Evolutionary conservation across 2,888 invertebrate genomes (phyloP).

Genomic region (Nephrocerus scutellatus): DNA sequence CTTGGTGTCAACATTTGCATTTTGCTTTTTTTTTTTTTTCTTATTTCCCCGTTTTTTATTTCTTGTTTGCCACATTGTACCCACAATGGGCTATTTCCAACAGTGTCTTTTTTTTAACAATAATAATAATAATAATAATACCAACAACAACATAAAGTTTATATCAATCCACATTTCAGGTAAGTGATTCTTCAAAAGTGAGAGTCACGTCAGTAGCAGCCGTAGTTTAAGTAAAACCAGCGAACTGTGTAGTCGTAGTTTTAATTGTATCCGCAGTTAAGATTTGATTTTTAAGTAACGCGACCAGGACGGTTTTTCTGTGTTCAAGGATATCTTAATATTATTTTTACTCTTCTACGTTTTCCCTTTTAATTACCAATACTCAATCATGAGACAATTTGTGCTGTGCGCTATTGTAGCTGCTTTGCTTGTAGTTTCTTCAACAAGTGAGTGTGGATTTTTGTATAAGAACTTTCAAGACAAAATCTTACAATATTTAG

Average conservation of each 20-base stretch:
- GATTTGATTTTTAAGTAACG: no score
- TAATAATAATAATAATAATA: conserved; percentile 14
- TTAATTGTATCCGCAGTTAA: no score
- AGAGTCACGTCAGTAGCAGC: conserved; percentile 36
- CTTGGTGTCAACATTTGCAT: conserved; percentile 30
- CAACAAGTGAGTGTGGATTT: conserved; percentile 43
- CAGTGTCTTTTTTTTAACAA: conserved; percentile 4
- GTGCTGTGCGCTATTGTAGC: conserved; percentile 43
- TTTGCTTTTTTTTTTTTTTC: conserved; percentile 18
- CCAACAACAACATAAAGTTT: conserved; percentile 10
- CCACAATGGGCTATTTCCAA: no score
- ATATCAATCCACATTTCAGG: conserved; percentile 19
- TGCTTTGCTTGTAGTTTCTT: conserved; percentile 38
- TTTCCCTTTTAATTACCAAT: conserved; percentile 7
- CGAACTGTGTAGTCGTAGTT: conserved; percentile 34
- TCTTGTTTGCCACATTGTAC: neutral
- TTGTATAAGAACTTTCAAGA: no score
- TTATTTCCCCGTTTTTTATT: neutral
- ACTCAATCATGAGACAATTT: conserved; percentile 46
- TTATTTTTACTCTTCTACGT: conserved; percentile 9
- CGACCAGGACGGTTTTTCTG: no score
- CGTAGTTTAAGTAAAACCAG: conserved; percentile 47
- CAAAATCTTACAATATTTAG: no score
- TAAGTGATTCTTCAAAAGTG: conserved; percentile 48
- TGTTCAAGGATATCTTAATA: no score